Evolutionary conservation across 2,888 invertebrate species (phyloP).

Genomic region (Chrysopilus asiliformis): DNA sequence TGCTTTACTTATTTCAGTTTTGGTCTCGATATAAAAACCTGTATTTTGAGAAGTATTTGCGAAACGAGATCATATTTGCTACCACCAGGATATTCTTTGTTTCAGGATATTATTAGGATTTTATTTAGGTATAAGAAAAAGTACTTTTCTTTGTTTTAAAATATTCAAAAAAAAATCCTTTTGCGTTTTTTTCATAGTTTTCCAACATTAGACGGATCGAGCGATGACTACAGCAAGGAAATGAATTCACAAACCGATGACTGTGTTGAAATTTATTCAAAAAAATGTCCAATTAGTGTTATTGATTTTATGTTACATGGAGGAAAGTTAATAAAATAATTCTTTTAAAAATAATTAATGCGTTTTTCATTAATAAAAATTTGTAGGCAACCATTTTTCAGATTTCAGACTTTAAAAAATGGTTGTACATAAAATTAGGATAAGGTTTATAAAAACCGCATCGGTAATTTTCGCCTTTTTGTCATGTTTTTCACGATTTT

Average conservation of each 20-base stretch:
- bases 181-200: slow-evolving; percentile 21
- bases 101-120: slow-evolving; percentile 50
- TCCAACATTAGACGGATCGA: slow-evolving; percentile 24
- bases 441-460: too few relatives aligned
- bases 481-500: too few relatives aligned
- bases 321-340: too few relatives aligned
- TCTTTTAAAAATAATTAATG: too few relatives aligned
- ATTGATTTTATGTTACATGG: neutral
- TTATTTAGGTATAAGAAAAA: slow-evolving; percentile 57
- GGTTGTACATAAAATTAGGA: too few relatives aligned
- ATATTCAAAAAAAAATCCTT: too few relatives aligned
- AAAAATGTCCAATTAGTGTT: neutral
- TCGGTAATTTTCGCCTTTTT: too few relatives aligned
- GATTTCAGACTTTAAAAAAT: too few relatives aligned
- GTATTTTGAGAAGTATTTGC: slow-evolving; percentile 53
- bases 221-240: slow-evolving; percentile 27
- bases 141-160: too few relatives aligned
- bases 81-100: slow-evolving; percentile 48
- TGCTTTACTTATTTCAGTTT: slow-evolving; percentile 18
- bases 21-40: slow-evolving; percentile 31
- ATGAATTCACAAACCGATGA: slow-evolving; percentile 20
- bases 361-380: too few relatives aligned
- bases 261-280: too few relatives aligned
- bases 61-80: slow-evolving; percentile 47
- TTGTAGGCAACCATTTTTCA: too few relatives aligned